Evolutionary conservation across 2,888 invertebrate species (phyloP).

Genomic region (Ferdinandea cuprea): DNA sequence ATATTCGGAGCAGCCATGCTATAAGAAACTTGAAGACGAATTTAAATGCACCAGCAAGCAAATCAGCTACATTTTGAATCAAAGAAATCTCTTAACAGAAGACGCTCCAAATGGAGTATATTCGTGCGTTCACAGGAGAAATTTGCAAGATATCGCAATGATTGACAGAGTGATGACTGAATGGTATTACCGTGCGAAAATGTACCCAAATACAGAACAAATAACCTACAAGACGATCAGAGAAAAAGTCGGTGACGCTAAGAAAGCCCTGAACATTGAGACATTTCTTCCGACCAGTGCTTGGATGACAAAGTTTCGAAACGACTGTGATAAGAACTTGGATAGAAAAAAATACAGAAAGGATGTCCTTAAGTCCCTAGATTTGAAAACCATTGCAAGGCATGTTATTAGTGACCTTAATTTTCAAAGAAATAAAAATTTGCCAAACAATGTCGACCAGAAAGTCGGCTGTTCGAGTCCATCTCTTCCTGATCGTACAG

Average conservation of each 20-base stretch:
- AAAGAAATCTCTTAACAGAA: background rate
- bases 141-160: background rate
- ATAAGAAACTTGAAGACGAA: background rate
- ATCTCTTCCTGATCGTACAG: background rate
- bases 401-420: background rate
- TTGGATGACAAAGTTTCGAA: constrained; percentile 25
- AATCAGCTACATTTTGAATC: background rate
- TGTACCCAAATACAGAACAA: background rate
- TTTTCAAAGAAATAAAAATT: background rate
- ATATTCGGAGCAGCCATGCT: background rate
- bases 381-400: constrained; percentile 3
- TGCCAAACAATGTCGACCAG: too few species aligned
- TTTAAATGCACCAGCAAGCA: constrained; percentile 19
- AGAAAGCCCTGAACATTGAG: background rate
- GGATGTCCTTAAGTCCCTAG: background rate
- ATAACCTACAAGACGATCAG: constrained; percentile 11
- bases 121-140: background rate
- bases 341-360: background rate
- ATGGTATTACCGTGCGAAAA: constrained; percentile 18
- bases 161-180: constrained; percentile 8
- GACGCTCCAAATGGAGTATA: background rate
- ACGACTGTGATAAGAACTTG: background rate
- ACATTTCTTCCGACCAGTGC: constrained; percentile 17
- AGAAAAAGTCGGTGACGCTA: constrained; percentile 11
- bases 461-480: background rate